These are phyloP conservation scores for Brachyptera putata DNA, from an alignment of 2,888 invertebrate genomes.

Conservation along the genomic window DNA sequence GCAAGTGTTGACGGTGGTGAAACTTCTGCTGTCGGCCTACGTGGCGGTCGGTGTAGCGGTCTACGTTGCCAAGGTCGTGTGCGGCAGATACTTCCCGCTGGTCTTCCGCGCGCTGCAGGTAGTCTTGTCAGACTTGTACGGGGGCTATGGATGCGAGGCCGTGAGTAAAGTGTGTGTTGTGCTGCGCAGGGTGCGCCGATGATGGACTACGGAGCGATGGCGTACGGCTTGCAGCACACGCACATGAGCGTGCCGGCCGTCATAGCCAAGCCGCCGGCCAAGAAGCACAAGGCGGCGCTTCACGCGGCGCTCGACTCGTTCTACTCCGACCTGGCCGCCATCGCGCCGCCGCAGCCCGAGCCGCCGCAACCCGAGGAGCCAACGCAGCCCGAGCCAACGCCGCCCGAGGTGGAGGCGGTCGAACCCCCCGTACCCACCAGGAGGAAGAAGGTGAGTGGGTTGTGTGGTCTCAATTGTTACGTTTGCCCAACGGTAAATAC, in stretches of 20 bases:
- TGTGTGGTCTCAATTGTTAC: too few species aligned
- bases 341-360: conserved; percentile 42
- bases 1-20: too few species aligned
- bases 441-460: background rate
- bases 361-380: background rate
- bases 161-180: too few species aligned
- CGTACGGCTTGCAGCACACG: conserved; percentile 15
- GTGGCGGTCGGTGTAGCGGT: too few species aligned
- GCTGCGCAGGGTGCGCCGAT: conserved; percentile 7
- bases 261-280: conserved; percentile 44
- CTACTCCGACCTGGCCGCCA: conserved; percentile 56
- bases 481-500: too few species aligned
- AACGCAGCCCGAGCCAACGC: conserved; percentile 20
- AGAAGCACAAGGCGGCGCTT: conserved; percentile 41
- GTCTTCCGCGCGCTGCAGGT: too few species aligned
- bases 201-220: conserved; percentile 3
- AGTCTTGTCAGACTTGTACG: too few species aligned
- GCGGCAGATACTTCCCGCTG: too few species aligned
- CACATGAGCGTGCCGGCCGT: conserved; percentile 33
- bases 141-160: too few species aligned
- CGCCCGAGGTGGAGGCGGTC: conserved; percentile 34
- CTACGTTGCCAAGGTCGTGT: too few species aligned
- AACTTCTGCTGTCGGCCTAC: too few species aligned
- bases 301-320: conserved; percentile 55
- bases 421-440: conserved; percentile 34